Percentiles rank a stretch among this genome's conserved stretches.
phyloP scores from a whole-genome alignment of 2,888 invertebrate species.

The Steinernema hermaphroditum region DNA sequence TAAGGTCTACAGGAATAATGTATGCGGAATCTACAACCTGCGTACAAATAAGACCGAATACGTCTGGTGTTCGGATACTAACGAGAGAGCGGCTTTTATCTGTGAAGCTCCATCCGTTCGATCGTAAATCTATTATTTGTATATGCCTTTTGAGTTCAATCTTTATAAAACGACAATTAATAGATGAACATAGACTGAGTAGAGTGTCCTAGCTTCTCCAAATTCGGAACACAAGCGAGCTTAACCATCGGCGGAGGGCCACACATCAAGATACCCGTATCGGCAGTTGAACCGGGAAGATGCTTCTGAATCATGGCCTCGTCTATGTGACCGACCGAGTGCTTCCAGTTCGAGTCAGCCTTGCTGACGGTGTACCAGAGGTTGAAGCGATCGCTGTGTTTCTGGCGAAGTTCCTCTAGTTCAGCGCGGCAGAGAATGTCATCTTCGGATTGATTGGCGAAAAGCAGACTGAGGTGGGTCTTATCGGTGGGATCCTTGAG shows the following conservation, averaged over 20 bases:
- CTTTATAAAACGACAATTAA: too few species aligned
- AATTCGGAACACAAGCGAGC: conserved; percentile 22
- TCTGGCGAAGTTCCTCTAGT: conserved; percentile 68
- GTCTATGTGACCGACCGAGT: conserved; percentile 85
- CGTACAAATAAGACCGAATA: too few species aligned
- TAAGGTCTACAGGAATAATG: too few species aligned
- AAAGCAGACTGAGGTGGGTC: conserved; percentile 80
- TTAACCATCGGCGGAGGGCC: conserved; percentile 33
- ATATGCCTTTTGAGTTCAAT: too few species aligned
- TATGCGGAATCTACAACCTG: too few species aligned
- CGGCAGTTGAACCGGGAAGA: conserved; percentile 76
- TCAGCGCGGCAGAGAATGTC: conserved; percentile 81
- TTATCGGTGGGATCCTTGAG: conserved; percentile 76
- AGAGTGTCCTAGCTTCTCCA: neutral
- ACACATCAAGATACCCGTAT: conserved; percentile 73
- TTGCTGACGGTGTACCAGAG: neutral
- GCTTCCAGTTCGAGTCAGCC: conserved; percentile 80
- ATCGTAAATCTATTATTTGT: too few species aligned
- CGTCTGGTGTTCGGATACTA: too few species aligned
- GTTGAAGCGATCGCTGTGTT: neutral
- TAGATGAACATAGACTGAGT: conserved; percentile 25
- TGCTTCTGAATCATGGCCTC: conserved; percentile 83
- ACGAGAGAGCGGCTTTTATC: too few species aligned
- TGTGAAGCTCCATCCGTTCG: too few species aligned
- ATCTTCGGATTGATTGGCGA: conserved; percentile 88